phyloP scores from a whole-genome alignment of 1,140 invertebrate genomes.

The Carposina sasakii region DNA sequence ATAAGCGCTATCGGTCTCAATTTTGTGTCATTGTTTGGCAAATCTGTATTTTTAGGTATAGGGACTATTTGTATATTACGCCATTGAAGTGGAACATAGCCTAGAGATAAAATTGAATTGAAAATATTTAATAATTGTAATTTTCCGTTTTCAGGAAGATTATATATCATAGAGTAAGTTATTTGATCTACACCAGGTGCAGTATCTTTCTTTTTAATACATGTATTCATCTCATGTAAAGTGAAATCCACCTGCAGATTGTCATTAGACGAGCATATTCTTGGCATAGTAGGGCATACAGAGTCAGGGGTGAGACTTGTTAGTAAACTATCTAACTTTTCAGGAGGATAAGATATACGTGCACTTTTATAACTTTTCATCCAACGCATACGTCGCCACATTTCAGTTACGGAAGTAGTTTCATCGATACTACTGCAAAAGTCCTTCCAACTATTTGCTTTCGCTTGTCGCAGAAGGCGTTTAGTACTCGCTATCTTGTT shows the following conservation, averaged over 20 bases:
- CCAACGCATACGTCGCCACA: conserved; percentile 19
- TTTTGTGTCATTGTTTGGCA: neutral
- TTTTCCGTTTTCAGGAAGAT: conserved; percentile 19
- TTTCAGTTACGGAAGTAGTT: conserved; percentile 3
- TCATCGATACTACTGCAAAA: conserved; percentile 17
- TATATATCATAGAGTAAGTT: conserved; percentile 29
- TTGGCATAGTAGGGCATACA: no score
- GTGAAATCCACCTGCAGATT: conserved; percentile 15
- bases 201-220: conserved; percentile 26
- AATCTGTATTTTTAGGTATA: conserved; percentile 11
- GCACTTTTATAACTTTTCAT: no score
- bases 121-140: conserved; percentile 15
- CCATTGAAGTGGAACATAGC: conserved; percentile 16
- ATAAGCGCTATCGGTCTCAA: conserved; percentile 30
- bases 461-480: no score
- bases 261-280: conserved; percentile 4
- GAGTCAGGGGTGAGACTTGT: no score
- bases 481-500: no score
- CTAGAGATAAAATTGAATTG: conserved; percentile 8
- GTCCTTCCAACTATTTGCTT: no score
- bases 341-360: no score
- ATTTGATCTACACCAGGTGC: conserved; percentile 26
- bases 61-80: conserved; percentile 13
- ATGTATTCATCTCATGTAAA: conserved; percentile 19
- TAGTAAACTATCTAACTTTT: no score